Evolutionary conservation across 1,140 invertebrate species (phyloP).

Genomic region (Heliconius melpomene): DNA sequence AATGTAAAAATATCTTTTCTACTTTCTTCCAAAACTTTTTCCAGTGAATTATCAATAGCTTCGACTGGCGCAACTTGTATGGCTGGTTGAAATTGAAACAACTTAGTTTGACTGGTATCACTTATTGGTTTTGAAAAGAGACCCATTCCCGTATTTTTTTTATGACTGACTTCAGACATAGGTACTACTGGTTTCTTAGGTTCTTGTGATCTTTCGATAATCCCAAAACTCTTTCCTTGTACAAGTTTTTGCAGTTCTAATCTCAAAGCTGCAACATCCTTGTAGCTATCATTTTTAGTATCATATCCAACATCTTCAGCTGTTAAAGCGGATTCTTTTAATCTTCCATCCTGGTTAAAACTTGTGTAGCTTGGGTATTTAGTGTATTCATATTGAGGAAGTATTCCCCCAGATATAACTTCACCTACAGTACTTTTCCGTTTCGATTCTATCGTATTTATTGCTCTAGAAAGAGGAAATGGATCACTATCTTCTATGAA

Average conservation of each 20-base stretch:
- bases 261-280: slow-evolving; percentile 64
- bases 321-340: slow-evolving; percentile 79
- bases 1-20: slow-evolving; percentile 64
- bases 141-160: slow-evolving; percentile 33
- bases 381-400: slow-evolving; percentile 80
- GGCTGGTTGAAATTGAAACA: slow-evolving; percentile 66
- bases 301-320: slow-evolving; percentile 81
- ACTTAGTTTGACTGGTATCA: slow-evolving; percentile 41
- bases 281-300: slow-evolving; percentile 70
- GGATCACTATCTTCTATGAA: slow-evolving; percentile 82
- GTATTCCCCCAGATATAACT: slow-evolving; percentile 83
- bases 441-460: slow-evolving; percentile 86
- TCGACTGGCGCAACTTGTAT: slow-evolving; percentile 59
- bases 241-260: slow-evolving; percentile 56
- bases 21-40: slow-evolving; percentile 56
- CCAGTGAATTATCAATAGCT: slow-evolving; percentile 56
- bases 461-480: slow-evolving; percentile 83
- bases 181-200: slow-evolving; percentile 45
- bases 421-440: slow-evolving; percentile 82
- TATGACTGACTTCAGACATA: slow-evolving; percentile 47
- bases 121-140: slow-evolving; percentile 33
- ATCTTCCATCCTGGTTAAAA: slow-evolving; percentile 84
- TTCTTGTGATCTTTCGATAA: slow-evolving; percentile 49
- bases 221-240: slow-evolving; percentile 52
- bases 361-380: slow-evolving; percentile 84